phyloP scores from a whole-genome alignment of 2,888 invertebrate genomes.

The Aleiodes leptofemur region DNA sequence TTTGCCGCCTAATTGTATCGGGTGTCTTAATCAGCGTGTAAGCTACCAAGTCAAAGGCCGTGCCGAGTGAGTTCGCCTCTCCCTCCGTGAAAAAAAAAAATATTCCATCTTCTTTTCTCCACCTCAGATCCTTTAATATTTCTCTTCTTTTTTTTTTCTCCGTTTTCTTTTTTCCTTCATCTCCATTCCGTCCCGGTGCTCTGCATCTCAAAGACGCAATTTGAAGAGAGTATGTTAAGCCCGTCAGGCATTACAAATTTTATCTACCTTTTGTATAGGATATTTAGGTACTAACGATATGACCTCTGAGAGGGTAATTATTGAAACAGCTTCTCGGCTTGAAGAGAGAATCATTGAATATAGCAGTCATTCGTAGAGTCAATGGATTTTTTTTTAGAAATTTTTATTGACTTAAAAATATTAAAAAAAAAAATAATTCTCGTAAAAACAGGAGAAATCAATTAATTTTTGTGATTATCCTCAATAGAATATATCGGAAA shows the following conservation, averaged over 20 bases:
- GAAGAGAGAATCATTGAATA: neutral
- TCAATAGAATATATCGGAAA: no score
- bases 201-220: slow-evolving; percentile 74
- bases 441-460: no score
- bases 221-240: slow-evolving; percentile 70
- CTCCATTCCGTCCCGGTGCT: slow-evolving; percentile 59
- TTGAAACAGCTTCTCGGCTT: slow-evolving; percentile 14
- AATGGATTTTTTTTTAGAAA: slow-evolving; percentile 18
- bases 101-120: slow-evolving; percentile 31
- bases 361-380: no score
- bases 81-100: slow-evolving; percentile 18
- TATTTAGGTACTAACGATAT: slow-evolving; percentile 26
- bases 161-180: slow-evolving; percentile 54
- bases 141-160: slow-evolving; percentile 25
- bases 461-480: no score
- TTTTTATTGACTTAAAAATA: slow-evolving; percentile 10
- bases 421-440: no score
- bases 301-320: slow-evolving; percentile 17
- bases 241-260: slow-evolving; percentile 51
- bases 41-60: slow-evolving; percentile 69
- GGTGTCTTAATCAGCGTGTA: slow-evolving; percentile 74
- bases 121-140: slow-evolving; percentile 32
- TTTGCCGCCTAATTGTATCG: slow-evolving; percentile 73
- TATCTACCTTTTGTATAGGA: slow-evolving; percentile 14
- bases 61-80: slow-evolving; percentile 51